phyloP scores from a whole-genome alignment of 2,888 invertebrate genomes.

The Acrobasis suavella region DNA sequence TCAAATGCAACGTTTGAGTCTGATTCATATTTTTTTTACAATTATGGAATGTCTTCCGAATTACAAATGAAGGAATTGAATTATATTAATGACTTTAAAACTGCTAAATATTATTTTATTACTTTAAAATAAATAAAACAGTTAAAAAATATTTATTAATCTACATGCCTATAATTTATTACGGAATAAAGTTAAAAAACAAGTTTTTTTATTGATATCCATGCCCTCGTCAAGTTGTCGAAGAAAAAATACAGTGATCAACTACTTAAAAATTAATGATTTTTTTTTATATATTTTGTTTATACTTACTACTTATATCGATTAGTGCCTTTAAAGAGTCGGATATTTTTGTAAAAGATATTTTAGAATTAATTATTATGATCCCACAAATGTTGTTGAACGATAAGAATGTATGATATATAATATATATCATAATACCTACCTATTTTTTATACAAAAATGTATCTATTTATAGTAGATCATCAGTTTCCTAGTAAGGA shows the following conservation, averaged over 20 bases:
- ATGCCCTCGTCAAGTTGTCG: not conserved
- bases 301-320: not conserved
- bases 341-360: conserved; percentile 11
- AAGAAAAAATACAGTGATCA: conserved; percentile 16
- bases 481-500: not conserved
- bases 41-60: conserved; percentile 18
- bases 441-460: no score
- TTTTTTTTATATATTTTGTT: not conserved
- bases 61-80: conserved; percentile 10
- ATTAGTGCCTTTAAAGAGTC: conserved; percentile 7
- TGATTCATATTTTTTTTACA: conserved; percentile 14
- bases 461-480: not conserved
- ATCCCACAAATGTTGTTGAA: conserved; percentile 14
- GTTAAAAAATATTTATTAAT: not conserved
- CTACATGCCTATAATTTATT: not conserved
- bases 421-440: no score
- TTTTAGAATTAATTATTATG: conserved; percentile 9
- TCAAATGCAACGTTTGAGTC: conserved; percentile 16
- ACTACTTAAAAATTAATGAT: conserved; percentile 10
- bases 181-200: not conserved
- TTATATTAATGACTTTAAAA: not conserved
- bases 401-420: not conserved
- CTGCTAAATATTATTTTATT: no score
- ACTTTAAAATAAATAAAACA: not conserved
- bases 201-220: not conserved